phyloP scores from a whole-genome alignment of 2,113 vertebrate genomes.

The Alligator mississippiensis region DNA sequence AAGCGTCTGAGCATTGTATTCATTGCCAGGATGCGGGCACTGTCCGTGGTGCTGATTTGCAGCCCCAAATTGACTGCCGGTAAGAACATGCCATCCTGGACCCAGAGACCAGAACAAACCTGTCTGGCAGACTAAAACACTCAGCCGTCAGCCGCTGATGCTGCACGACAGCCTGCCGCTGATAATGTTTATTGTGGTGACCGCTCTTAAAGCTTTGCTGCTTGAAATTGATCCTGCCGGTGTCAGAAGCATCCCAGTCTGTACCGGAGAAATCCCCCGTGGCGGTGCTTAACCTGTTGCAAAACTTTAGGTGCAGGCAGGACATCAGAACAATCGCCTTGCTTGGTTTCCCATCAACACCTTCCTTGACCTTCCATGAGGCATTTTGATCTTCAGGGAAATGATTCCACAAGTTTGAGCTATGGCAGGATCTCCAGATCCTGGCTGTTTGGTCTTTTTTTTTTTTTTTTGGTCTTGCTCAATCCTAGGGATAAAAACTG shows the following conservation, averaged over 20 bases:
- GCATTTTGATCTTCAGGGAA: background rate
- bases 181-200: background rate
- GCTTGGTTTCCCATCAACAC: background rate
- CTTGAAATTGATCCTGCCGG: background rate
- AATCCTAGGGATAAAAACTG: background rate
- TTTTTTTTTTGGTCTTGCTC: background rate
- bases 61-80: background rate
- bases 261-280: background rate
- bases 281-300: background rate
- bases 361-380: background rate
- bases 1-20: background rate
- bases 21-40: background rate
- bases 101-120: background rate
- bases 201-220: background rate
- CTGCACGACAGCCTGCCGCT: background rate
- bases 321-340: background rate
- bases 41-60: conserved; percentile 79
- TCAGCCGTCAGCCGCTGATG: background rate
- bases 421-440: accelerated
- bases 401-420: accelerated
- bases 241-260: background rate
- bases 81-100: background rate
- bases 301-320: background rate
- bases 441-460: accelerated
- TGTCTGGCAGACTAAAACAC: background rate